Conservation (phyloP, 64 coral and sea anemone species). For the Porites lutea region DNA sequence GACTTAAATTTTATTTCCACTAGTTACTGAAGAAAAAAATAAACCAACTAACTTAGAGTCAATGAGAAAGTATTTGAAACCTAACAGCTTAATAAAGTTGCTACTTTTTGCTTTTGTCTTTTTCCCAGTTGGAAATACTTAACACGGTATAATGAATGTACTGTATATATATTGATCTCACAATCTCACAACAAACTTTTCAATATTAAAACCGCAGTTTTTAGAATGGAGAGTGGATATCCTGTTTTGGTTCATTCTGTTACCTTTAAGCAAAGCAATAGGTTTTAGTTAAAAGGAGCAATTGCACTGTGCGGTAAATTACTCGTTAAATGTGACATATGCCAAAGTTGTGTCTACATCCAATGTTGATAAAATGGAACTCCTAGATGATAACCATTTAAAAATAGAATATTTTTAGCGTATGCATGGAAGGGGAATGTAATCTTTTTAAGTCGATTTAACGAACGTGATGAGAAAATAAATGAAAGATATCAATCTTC, state of each 20-base stretch:
- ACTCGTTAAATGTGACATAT: background rate
- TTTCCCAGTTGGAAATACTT: background rate
- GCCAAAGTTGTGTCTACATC: conserved; percentile 7
- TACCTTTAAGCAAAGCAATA: background rate
- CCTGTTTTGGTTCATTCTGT: background rate
- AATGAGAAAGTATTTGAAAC: background rate
- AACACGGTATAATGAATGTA: too few species aligned
- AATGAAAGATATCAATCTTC: background rate
- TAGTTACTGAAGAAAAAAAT: background rate
- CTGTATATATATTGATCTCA: too few species aligned
- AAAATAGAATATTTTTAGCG: background rate
- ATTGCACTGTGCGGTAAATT: background rate
- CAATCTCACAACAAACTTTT: too few species aligned
- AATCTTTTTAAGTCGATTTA: background rate
- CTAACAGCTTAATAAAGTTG: background rate
- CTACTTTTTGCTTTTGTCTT: background rate
- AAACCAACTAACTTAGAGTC: background rate
- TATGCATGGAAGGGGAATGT: background rate
- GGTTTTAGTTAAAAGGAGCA: too few species aligned
- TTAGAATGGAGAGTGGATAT: background rate
- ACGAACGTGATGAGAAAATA: background rate
- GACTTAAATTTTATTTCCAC: too few species aligned
- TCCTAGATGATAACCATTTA: background rate
- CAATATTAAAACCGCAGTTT: too few species aligned
- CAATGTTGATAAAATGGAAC: background rate